A percentile compares a stretch with the other conserved stretches of the same genome.
phyloP scores from a whole-genome alignment of 2,888 invertebrate species.

The Halocaridina rubra region DNA sequence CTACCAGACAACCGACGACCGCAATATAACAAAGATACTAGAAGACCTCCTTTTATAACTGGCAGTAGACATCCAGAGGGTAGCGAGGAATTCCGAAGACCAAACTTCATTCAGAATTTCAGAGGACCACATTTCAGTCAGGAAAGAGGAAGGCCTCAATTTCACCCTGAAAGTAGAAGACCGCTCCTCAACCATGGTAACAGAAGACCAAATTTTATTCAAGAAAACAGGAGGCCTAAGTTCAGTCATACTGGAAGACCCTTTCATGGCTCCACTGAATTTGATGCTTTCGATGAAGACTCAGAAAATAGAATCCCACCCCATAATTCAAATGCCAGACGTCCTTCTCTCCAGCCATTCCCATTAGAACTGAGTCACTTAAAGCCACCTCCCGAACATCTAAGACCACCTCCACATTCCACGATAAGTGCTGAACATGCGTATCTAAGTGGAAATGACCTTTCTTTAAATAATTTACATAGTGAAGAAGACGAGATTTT shows the following conservation, averaged over 20 bases:
- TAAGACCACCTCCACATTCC: not conserved
- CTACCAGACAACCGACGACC: not conserved
- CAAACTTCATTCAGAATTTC: no score
- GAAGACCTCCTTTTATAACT: not conserved
- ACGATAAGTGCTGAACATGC: no score
- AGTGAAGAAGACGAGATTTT: not conserved
- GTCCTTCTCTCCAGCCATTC: not conserved
- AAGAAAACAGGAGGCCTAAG: not conserved
- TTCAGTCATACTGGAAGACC: no score
- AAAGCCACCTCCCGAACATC: not conserved
- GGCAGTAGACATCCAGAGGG: not conserved
- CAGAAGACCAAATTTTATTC: not conserved
- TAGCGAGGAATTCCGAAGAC: not conserved
- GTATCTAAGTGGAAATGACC: no score
- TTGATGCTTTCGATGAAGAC: no score
- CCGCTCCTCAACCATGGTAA: not conserved
- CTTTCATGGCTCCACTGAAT: no score
- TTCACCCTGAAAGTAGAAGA: not conserved
- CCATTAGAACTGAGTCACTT: not conserved
- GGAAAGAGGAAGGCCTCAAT: not conserved
- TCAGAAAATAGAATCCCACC: no score
- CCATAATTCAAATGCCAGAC: not conserved
- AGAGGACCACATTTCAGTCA: not conserved
- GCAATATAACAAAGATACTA: not conserved
- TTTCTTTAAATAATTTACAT: not conserved